These are phyloP conservation scores for Amphiduros pacificus DNA, from an alignment of 2,888 invertebrate genomes.

Conservation along the genomic window DNA sequence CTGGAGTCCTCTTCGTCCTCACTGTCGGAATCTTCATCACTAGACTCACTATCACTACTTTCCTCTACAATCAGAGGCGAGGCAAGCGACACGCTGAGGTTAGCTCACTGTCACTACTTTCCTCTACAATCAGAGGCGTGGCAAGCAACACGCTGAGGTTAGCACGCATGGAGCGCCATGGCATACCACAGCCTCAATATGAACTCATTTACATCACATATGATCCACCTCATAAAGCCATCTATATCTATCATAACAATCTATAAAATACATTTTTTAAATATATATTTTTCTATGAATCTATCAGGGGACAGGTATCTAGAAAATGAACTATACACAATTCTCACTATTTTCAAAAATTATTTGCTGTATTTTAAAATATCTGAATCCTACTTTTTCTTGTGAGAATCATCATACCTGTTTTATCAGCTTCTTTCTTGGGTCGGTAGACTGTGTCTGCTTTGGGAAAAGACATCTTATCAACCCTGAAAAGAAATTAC, in stretches of 20 bases:
- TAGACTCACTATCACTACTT: too few relatives aligned
- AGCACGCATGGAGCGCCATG: too few relatives aligned
- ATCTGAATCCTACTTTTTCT: too few relatives aligned
- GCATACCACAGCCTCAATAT: neutral
- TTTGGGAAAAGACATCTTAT: slow-evolving; percentile 39
- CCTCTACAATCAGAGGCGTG: too few relatives aligned
- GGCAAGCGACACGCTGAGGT: too few relatives aligned
- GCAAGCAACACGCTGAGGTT: too few relatives aligned
- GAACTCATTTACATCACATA: neutral
- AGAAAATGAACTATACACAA: too few relatives aligned
- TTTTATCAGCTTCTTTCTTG: slow-evolving; percentile 34
- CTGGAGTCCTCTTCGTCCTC: neutral
- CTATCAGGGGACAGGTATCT: too few relatives aligned
- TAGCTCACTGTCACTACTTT: too few relatives aligned
- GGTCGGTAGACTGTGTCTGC: slow-evolving; percentile 52
- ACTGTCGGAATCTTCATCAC: neutral
- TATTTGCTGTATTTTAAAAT: too few relatives aligned
- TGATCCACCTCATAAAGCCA: neutral
- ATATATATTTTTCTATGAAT: neutral
- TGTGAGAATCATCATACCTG: slow-evolving; percentile 24
- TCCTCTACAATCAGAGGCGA: too few relatives aligned
- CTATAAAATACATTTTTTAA: neutral
- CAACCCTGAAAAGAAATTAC: slow-evolving; percentile 36
- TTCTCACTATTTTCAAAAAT: too few relatives aligned
- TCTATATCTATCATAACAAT: neutral